These are phyloP conservation scores for Gymnarchus niloticus DNA, from an alignment of 2,113 vertebrate genomes.

Conservation along the genomic window DNA sequence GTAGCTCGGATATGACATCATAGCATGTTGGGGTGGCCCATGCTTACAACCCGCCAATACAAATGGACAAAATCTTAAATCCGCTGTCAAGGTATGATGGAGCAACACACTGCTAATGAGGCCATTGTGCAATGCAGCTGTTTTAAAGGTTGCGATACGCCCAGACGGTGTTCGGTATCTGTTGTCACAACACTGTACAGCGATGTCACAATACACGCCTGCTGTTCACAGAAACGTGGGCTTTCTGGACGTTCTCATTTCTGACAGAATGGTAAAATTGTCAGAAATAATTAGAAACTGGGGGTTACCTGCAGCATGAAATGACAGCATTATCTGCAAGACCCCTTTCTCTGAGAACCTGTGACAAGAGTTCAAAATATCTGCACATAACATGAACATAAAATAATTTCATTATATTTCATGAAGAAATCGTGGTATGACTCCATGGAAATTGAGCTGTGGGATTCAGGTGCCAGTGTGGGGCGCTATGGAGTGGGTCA, in stretches of 20 bases:
- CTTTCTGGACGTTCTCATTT: conserved; percentile 8
- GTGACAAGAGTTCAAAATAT: not conserved
- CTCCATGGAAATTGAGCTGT: too few species aligned
- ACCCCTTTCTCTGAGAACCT: not conserved
- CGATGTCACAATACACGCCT: not conserved
- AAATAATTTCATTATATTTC: not conserved
- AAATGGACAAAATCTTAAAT: not conserved
- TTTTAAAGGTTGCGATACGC: not conserved
- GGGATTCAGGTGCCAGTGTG: not conserved
- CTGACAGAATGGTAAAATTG: not conserved
- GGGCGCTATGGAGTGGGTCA: not conserved
- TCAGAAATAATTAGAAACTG: not conserved
- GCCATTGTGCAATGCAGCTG: not conserved
- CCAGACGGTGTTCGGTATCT: conserved; percentile 3
- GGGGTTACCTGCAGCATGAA: not conserved
- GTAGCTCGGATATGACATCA: not conserved
- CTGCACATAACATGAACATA: not conserved
- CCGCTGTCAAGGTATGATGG: not conserved
- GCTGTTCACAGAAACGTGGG: not conserved
- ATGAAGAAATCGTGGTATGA: not conserved
- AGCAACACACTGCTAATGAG: not conserved
- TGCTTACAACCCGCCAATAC: not conserved
- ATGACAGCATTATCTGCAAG: not conserved
- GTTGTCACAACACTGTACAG: not conserved
- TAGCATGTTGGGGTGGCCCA: not conserved